Conservation (phyloP, 2,888 invertebrate species). For the Agrochola lota region DNA sequence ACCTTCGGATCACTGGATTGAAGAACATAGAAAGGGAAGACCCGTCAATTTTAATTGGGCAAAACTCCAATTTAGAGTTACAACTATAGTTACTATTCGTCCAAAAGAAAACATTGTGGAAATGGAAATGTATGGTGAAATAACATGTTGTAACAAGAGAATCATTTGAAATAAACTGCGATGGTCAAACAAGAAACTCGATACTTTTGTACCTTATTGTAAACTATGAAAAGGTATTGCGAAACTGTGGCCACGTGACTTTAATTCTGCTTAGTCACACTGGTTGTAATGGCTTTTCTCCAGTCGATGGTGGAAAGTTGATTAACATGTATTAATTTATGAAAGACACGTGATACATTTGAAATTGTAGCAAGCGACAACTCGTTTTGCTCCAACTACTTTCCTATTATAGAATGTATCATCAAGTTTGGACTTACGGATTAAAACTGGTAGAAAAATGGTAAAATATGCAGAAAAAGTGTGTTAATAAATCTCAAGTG, state of each 20-base stretch:
- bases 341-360: neutral
- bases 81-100: neutral
- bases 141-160: constrained; percentile 39
- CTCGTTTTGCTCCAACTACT: neutral
- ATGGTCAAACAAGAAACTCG: constrained; percentile 36
- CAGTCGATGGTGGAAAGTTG: constrained; percentile 23
- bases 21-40: constrained; percentile 12
- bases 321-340: constrained; percentile 31
- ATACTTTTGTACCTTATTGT: constrained; percentile 35
- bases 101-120: constrained; percentile 25
- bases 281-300: constrained; percentile 39
- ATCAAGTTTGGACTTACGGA: neutral
- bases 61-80: constrained; percentile 22
- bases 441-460: neutral
- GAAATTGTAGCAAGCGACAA: neutral
- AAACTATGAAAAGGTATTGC: constrained; percentile 21
- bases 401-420: neutral
- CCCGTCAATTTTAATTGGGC: constrained; percentile 26
- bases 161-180: constrained; percentile 17
- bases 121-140: constrained; percentile 33
- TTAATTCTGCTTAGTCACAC: constrained; percentile 39
- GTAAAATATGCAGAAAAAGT: constrained; percentile 25
- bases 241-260: constrained; percentile 13
- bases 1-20: constrained; percentile 2
- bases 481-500: constrained; percentile 47